Percentiles rank a stretch among this genome's conserved stretches.
Conservation (phyloP, 1,140 invertebrate species). For the Ylistrum balloti region DNA sequence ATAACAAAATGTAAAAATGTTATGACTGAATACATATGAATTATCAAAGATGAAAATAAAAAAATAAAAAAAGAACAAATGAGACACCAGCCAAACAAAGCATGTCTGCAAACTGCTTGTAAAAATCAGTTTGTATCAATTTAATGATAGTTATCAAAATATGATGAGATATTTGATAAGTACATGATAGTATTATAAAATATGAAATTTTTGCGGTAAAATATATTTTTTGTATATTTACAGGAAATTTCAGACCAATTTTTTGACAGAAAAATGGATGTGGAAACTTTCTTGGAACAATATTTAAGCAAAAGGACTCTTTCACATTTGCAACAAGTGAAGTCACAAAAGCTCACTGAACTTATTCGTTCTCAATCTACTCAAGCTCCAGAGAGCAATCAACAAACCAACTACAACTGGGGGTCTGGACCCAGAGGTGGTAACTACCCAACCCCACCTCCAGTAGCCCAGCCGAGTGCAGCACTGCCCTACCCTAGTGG, state of each 20-base stretch:
- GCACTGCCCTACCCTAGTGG: neutral
- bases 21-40: too few species aligned
- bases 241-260: slow-evolving; percentile 87
- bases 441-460: neutral
- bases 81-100: too few species aligned
- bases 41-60: too few species aligned
- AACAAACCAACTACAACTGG: slow-evolving; percentile 8
- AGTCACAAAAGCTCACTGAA: slow-evolving; percentile 94
- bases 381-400: neutral
- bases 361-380: slow-evolving; percentile 84
- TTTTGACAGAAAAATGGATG: slow-evolving; percentile 87
- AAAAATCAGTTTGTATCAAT: too few species aligned
- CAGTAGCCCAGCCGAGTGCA: neutral
- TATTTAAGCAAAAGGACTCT: slow-evolving; percentile 89
- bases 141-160: too few species aligned
- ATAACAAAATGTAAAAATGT: too few species aligned
- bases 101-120: too few species aligned
- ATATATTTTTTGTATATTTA: slow-evolving; percentile 43
- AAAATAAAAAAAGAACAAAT: too few species aligned
- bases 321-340: slow-evolving; percentile 91
- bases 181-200: too few species aligned
- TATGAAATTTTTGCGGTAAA: too few species aligned
- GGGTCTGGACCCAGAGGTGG: neutral
- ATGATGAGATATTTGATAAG: too few species aligned
- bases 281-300: slow-evolving; percentile 91